These are phyloP conservation scores for Strigamia maritima DNA, from an alignment of 2,888 invertebrate genomes.

Conservation along the genomic window DNA sequence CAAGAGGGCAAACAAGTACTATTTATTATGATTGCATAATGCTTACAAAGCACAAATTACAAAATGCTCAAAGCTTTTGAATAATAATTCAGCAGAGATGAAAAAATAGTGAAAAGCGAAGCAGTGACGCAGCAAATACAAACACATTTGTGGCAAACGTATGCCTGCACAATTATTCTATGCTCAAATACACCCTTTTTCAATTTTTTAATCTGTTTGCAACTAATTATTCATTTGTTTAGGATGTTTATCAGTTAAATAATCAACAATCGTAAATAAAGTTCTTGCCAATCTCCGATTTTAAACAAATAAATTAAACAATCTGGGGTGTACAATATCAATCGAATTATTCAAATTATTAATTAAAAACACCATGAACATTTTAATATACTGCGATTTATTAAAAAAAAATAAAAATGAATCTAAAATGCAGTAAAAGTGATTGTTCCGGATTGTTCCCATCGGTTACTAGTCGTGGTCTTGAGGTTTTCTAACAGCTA, in stretches of 20 bases:
- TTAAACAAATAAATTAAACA: not conserved
- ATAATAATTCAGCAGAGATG: not conserved
- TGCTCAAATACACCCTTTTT: conserved; percentile 4
- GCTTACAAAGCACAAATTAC: conserved; percentile 20
- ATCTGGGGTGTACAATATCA: not conserved
- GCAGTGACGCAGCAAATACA: conserved; percentile 26
- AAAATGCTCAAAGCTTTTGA: conserved; percentile 27
- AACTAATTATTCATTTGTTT: conserved; percentile 17
- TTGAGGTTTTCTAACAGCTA: too few relatives aligned
- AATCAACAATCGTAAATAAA: not conserved
- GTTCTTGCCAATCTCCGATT: not conserved
- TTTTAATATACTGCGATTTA: too few relatives aligned
- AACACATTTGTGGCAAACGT: conserved; percentile 24
- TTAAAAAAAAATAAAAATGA: too few relatives aligned
- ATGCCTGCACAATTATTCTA: not conserved
- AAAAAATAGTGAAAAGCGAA: not conserved
- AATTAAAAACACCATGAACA: too few relatives aligned
- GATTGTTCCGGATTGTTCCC: too few relatives aligned
- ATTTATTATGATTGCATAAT: not conserved
- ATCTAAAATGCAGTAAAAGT: too few relatives aligned
- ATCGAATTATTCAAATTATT: too few relatives aligned
- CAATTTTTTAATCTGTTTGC: not conserved
- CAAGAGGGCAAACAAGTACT: not conserved
- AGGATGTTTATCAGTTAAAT: not conserved
- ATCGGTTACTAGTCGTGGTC: too few relatives aligned